These are phyloP conservation scores for Epinephelus moara DNA, from an alignment of 2,113 vertebrate genomes.

Conservation along the genomic window DNA sequence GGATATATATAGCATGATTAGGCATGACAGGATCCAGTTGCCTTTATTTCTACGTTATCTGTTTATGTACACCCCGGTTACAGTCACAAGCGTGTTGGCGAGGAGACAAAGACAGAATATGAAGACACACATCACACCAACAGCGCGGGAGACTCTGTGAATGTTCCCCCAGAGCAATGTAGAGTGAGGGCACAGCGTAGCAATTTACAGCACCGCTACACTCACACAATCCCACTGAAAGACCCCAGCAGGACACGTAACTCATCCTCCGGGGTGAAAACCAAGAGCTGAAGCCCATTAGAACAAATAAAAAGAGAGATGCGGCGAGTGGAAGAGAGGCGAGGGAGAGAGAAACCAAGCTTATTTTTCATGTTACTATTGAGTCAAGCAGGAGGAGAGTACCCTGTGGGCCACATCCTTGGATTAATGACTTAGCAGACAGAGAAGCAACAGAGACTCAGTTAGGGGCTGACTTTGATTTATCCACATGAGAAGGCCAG, in stretches of 20 bases:
- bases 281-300: conserved; percentile 64
- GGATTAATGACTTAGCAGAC: conserved; percentile 74
- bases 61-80: conserved; percentile 19
- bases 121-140: conserved; percentile 50
- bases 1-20: conserved; percentile 30
- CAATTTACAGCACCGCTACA: conserved; percentile 24
- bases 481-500: conserved; percentile 57
- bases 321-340: conserved; percentile 8
- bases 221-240: conserved; percentile 33
- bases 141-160: conserved; percentile 43
- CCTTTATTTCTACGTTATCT: conserved; percentile 28
- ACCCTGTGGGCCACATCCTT: conserved; percentile 53
- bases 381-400: conserved; percentile 56
- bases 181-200: conserved; percentile 31
- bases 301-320: conserved; percentile 61
- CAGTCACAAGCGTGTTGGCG: conserved; percentile 8
- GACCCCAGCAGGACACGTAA: conserved; percentile 43
- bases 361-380: conserved; percentile 63
- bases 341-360: conserved; percentile 29
- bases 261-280: conserved; percentile 55
- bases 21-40: conserved; percentile 11
- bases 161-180: conserved; percentile 42
- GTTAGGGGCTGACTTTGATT: conserved; percentile 69
- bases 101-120: conserved; percentile 27
- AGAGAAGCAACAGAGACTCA: conserved; percentile 54